Evolutionary conservation across 2,888 invertebrate species (phyloP).

Genomic region (Drosophila imparisetae): DNA sequence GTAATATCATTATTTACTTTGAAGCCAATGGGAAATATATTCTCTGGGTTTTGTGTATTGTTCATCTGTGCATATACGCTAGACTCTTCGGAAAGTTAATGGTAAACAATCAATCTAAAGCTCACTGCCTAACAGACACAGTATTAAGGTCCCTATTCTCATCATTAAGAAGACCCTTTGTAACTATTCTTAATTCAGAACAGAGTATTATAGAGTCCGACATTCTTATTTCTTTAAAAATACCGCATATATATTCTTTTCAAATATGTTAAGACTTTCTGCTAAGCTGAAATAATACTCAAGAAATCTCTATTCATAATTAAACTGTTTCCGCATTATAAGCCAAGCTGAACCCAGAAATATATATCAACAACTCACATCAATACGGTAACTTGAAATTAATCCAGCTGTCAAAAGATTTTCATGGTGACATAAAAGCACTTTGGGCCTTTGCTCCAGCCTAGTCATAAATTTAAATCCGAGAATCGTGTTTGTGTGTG

Average conservation of each 20-base stretch:
- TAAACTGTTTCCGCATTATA: slow-evolving; percentile 21
- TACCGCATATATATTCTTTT: not conserved
- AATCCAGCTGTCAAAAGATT: slow-evolving; percentile 18
- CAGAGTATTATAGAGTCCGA: not conserved
- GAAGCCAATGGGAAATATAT: not conserved
- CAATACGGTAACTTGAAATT: slow-evolving; percentile 11
- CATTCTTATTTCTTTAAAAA: not conserved
- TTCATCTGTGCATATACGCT: too few species aligned
- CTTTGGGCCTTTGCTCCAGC: slow-evolving; percentile 7
- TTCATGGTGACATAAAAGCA: slow-evolving; percentile 17
- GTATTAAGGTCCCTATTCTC: not conserved
- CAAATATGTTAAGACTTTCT: not conserved
- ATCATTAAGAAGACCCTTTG: not conserved
- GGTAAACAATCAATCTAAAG: not conserved
- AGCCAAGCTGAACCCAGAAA: not conserved
- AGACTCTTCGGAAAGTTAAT: not conserved
- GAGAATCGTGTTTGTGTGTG: slow-evolving; percentile 6
- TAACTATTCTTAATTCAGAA: not conserved
- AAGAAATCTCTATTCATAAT: not conserved
- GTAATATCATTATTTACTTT: not conserved
- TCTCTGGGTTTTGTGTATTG: not conserved
- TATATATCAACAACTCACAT: slow-evolving; percentile 7
- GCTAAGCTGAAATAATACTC: slow-evolving; percentile 1
- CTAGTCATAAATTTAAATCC: slow-evolving; percentile 30
- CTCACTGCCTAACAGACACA: not conserved